These are phyloP conservation scores for Alouatta caraya DNA, from an alignment of 2,797 vertebrate species.

Conservation along the genomic window DNA sequence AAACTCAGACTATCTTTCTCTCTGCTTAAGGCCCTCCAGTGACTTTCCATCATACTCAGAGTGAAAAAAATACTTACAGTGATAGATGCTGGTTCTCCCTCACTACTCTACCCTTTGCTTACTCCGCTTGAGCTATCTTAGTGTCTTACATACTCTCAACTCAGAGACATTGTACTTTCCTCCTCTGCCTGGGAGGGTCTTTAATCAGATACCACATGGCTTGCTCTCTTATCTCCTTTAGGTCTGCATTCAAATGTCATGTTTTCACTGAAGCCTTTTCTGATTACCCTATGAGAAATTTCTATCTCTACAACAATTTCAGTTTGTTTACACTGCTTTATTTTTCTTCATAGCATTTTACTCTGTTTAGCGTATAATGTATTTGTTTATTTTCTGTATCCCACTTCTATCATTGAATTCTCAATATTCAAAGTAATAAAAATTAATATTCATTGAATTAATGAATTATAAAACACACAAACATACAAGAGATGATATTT, in stretches of 20 bases:
- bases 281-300: not conserved
- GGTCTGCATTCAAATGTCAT: not conserved
- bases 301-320: not conserved
- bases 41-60: not conserved
- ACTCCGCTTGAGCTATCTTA: not conserved
- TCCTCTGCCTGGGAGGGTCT: not conserved
- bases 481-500: not conserved
- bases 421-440: not conserved
- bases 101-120: not conserved
- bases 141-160: not conserved
- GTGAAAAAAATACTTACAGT: not conserved
- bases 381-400: not conserved
- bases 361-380: not conserved
- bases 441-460: not conserved
- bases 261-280: not conserved
- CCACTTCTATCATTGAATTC: not conserved
- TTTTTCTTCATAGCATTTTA: not conserved
- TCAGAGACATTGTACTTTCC: not conserved
- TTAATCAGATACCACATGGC: not conserved
- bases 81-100: not conserved
- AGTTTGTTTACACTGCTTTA: not conserved
- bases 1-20: not conserved
- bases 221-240: not conserved
- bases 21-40: not conserved
- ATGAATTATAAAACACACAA: not conserved